phyloP scores from a whole-genome alignment of 64 coral and sea anemone genomes.

The Montipora capricornis region DNA sequence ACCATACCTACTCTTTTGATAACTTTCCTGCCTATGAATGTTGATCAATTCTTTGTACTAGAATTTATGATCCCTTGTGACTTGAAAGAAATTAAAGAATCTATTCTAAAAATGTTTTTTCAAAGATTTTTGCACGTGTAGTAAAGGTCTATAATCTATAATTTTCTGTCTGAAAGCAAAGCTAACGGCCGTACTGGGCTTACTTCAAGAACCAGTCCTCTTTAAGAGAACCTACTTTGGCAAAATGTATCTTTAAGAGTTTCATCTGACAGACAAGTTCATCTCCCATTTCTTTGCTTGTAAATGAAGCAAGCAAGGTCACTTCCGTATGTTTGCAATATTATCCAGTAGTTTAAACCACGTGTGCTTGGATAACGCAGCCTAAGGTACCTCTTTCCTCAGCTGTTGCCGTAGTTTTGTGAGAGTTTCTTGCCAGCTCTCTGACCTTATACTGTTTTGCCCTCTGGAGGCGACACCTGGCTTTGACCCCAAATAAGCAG shows the following conservation, averaged over 20 bases:
- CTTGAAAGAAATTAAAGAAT: background rate
- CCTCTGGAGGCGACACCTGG: background rate
- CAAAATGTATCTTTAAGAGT: background rate
- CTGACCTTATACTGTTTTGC: slow-evolving; percentile 7
- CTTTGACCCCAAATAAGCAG: slow-evolving; percentile 53
- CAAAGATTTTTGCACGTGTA: background rate
- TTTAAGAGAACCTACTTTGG: background rate
- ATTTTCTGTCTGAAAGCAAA: background rate
- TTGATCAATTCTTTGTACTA: background rate
- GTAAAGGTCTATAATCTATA: background rate
- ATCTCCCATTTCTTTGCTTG: background rate
- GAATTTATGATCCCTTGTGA: background rate
- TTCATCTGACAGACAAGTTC: background rate
- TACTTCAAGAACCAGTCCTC: background rate
- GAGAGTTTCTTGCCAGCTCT: slow-evolving; percentile 94
- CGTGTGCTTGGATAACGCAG: background rate
- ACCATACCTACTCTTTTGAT: background rate
- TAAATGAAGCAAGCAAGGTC: background rate
- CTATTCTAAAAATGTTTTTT: background rate
- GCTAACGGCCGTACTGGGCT: background rate
- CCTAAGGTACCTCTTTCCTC: slow-evolving; percentile 35
- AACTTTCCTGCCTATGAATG: background rate
- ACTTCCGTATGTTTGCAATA: background rate
- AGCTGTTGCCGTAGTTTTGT: slow-evolving; percentile 86
- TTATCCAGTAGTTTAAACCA: background rate